Conservation (phyloP, 2,113 vertebrate species). For the Ophthalmolycus amberensis region DNA sequence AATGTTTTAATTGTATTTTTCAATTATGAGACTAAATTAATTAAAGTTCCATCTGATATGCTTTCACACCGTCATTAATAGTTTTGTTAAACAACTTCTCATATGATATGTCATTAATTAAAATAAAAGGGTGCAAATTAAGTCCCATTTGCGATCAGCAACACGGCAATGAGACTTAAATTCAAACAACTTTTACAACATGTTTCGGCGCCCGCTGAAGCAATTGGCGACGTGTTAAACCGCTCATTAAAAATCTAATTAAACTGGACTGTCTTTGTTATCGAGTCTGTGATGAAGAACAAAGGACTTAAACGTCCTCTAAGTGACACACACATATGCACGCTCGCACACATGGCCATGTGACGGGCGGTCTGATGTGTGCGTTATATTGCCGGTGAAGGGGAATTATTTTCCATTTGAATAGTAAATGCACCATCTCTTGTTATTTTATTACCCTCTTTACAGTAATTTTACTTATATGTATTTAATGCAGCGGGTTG, state of each 20-base stretch:
- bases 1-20: neutral
- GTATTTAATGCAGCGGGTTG: conserved; percentile 3
- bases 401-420: conserved; percentile 5
- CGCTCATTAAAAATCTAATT: conserved; percentile 70
- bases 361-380: conserved; percentile 37
- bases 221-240: conserved; percentile 47
- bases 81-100: conserved; percentile 19
- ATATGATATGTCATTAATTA: conserved; percentile 23
- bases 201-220: conserved; percentile 3
- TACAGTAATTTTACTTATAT: neutral
- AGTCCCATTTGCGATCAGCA: conserved; percentile 21
- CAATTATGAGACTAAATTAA: conserved; percentile 16
- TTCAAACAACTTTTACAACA: conserved; percentile 38
- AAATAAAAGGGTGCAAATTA: conserved; percentile 25
- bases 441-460: neutral
- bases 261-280: conserved; percentile 75
- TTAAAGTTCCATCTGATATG: neutral
- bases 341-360: conserved; percentile 9
- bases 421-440: neutral
- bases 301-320: conserved; percentile 60
- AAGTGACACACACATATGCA: conserved; percentile 29
- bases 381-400: neutral
- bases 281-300: conserved; percentile 67
- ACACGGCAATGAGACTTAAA: conserved; percentile 12
- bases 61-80: conserved; percentile 1